Conservation (phyloP, 2,797 vertebrate genomes). For the Leuciscus waleckii region DNA sequence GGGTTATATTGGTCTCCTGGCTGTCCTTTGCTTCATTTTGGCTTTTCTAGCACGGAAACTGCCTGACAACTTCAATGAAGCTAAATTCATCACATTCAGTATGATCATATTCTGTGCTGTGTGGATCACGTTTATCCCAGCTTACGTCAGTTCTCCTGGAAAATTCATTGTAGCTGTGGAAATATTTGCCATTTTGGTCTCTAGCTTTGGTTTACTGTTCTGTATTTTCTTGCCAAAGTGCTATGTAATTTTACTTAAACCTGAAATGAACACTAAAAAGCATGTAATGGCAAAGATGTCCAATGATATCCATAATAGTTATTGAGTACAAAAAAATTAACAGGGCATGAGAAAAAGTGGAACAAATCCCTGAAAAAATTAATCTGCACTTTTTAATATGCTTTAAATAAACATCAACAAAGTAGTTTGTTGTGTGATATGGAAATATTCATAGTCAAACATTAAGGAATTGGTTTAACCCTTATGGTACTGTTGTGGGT, state of each 20-base stretch:
- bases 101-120: constrained; percentile 28
- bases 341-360: not conserved
- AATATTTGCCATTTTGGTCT: constrained; percentile 62
- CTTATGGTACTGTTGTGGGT: no score
- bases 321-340: not conserved
- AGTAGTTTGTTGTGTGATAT: not conserved
- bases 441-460: no score
- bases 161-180: constrained; percentile 59
- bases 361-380: not conserved
- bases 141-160: constrained; percentile 19
- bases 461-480: no score
- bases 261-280: constrained; percentile 53
- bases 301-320: constrained; percentile 10
- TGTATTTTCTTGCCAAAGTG: constrained; percentile 62
- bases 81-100: constrained; percentile 23
- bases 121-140: constrained; percentile 7
- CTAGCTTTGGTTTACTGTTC: constrained; percentile 58
- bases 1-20: constrained; percentile 5
- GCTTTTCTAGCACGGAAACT: constrained; percentile 2
- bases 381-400: not conserved
- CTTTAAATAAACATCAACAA: not conserved
- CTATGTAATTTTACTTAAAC: constrained; percentile 59
- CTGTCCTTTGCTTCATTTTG: constrained; percentile 7
- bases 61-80: constrained; percentile 20
- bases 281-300: constrained; percentile 31